A percentile compares a stretch with the other conserved stretches of the same genome.
Evolutionary conservation across 1,140 invertebrate genomes (phyloP).

Genomic region (Temnothorax curvispinosus): DNA sequence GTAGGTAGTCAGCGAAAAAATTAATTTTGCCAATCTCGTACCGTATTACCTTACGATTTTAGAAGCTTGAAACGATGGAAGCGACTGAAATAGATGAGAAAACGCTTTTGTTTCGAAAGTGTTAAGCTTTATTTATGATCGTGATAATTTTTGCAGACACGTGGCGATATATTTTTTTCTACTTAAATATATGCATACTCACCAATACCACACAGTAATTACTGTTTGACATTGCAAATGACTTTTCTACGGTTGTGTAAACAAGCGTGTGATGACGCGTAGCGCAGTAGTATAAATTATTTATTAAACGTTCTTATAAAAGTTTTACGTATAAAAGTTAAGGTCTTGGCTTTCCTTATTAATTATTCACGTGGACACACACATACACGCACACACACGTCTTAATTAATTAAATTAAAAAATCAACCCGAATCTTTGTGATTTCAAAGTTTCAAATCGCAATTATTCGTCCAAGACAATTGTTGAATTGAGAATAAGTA

Average conservation of each 20-base stretch:
- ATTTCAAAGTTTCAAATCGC: not conserved
- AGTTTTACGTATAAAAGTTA: not conserved
- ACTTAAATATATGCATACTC: not conserved
- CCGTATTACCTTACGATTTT: not conserved
- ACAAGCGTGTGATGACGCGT: not conserved
- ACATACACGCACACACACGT: too few relatives aligned
- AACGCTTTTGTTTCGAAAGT: not conserved
- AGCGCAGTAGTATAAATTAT: not conserved
- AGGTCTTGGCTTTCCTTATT: not conserved
- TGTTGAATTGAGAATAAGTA: not conserved
- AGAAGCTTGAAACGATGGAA: not conserved
- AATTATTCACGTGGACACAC: not conserved
- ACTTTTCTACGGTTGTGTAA: not conserved
- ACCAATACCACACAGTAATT: not conserved
- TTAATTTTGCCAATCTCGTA: constrained; percentile 8
- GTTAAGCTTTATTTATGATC: not conserved
- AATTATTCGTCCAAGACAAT: not conserved
- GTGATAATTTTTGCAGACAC: not conserved
- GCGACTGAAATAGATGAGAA: not conserved
- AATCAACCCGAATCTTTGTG: not conserved
- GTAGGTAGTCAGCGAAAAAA: not conserved
- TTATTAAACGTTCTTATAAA: not conserved
- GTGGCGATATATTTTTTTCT: not conserved
- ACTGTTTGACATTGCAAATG: not conserved
- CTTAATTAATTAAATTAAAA: not conserved